Percentiles rank a stretch among this genome's conserved stretches.
Evolutionary conservation across 2,113 vertebrate genomes (phyloP).

Genomic region (Lycaon pictus): DNA sequence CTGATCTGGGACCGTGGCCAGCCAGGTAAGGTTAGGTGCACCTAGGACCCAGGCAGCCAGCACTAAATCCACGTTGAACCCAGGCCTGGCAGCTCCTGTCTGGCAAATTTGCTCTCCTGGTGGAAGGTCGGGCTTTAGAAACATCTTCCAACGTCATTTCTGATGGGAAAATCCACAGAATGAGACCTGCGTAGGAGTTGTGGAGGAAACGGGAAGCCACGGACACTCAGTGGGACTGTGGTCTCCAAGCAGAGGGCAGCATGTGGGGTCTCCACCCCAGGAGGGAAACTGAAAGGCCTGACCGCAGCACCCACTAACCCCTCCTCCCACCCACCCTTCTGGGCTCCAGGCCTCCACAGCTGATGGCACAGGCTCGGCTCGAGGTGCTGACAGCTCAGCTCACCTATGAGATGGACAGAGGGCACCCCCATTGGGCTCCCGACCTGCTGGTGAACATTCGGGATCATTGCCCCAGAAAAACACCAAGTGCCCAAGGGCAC

Average conservation of each 20-base stretch:
- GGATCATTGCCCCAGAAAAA: not conserved
- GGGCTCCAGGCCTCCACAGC: too few relatives aligned
- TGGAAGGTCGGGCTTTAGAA: not conserved
- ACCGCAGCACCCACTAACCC: too few relatives aligned
- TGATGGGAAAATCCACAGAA: not conserved
- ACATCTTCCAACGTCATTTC: fast-evolving
- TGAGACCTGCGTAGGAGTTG: fast-evolving
- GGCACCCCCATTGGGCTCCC: not conserved
- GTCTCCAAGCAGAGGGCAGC: not conserved
- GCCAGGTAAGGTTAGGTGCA: not conserved
- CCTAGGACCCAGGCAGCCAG: not conserved
- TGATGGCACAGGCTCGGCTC: fast-evolving
- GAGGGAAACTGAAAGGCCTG: too few relatives aligned
- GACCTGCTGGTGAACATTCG: too few relatives aligned
- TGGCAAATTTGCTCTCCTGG: not conserved
- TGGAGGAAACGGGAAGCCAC: not conserved
- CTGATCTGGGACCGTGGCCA: not conserved
- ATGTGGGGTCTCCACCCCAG: not conserved
- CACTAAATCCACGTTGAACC: fast-evolving
- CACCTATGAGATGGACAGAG: fast-evolving
- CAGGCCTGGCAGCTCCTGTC: not conserved
- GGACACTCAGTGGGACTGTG: not conserved
- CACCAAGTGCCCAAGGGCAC: fast-evolving
- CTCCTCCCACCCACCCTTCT: fast-evolving
- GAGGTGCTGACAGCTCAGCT: not conserved